Evolutionary conservation across 2,888 invertebrate species (phyloP), one percentile per base, ranked within the genome.

Genomic region (Malthinus flaveolus): DNA sequence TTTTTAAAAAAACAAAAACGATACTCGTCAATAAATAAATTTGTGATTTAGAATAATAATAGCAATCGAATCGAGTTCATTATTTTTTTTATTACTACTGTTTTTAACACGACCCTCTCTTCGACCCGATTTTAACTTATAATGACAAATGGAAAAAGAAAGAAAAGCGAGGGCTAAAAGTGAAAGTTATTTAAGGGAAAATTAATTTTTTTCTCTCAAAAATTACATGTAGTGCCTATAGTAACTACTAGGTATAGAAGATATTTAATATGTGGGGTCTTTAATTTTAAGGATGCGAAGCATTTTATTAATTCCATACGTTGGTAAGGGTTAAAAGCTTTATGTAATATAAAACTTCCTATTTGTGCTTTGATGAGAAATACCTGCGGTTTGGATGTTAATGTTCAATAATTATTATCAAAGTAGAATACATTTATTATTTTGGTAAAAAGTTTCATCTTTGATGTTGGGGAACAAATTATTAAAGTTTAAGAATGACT

Each of bases 241-340:
- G n/a, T n/a, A n/a, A n/a, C n/a, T n/a, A n/a, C n/a, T n/a, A n/a
- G 39, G 12, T n/a, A 12, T 23, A 42, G 23, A 5, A 23, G 39
- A 42, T 42, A 42, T 42, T 42, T 42, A 23, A 42, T 42, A 42
- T 42, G 39, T 42, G 12, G 23, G 39, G 39, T 42, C 39, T 42
- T 42, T 42, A 42, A 42, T 42, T 42, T 42, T 42, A 42, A 42
- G 39, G 39, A 42, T 42, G 39, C 39, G 42, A 46, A 53, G 54
- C 39, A 59, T 59, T 59, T 59, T 59, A 59, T 59, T 59, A 54
- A 59, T 59, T 59, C 50, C 47, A 49, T 50, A 50, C 50, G 54
- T 59, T 49, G 49, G 44, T 49, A 44, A 44, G 49, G 53, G 53
- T 47, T 59, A 49, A 49, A 59, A 37, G 53, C 58, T 59, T 49